Conservation (phyloP, 2,113 vertebrate genomes). For the Osmerus eperlanus region DNA sequence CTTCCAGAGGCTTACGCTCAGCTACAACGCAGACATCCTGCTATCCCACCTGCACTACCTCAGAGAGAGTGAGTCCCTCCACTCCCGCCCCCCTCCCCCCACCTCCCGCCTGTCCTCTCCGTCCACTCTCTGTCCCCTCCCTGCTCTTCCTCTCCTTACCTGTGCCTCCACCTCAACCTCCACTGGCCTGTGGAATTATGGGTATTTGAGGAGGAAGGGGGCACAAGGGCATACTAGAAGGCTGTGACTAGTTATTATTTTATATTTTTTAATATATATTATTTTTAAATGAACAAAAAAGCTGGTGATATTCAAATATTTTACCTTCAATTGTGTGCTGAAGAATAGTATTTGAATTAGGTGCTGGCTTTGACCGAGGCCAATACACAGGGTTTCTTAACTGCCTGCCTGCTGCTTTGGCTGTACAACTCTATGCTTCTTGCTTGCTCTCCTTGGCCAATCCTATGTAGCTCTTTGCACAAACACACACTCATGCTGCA, state of each 20-base stretch:
- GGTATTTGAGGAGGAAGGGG: background rate
- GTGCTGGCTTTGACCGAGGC: no score
- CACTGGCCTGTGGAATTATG: background rate
- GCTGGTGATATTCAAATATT: no score
- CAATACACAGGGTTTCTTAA: no score
- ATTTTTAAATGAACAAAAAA: no score
- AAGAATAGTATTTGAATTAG: no score
- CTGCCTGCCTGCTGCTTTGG: constrained; percentile 1
- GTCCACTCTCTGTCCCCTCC: background rate
- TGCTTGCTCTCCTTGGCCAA: background rate
- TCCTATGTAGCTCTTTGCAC: background rate
- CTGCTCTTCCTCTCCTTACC: background rate
- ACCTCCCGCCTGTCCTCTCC: background rate
- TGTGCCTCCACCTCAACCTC: background rate
- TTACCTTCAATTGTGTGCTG: no score
- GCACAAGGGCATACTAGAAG: background rate
- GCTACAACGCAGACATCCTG: constrained; percentile 87
- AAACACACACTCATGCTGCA: background rate
- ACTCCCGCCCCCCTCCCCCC: background rate
- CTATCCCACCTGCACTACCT: constrained; percentile 91
- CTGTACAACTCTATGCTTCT: background rate
- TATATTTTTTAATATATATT: no score
- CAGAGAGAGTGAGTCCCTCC: constrained; percentile 83
- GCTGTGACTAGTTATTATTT: background rate
- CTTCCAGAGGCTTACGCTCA: constrained; percentile 84